These are phyloP conservation scores for Byasa hedistus DNA, from an alignment of 2,888 invertebrate genomes.

Conservation along the genomic window DNA sequence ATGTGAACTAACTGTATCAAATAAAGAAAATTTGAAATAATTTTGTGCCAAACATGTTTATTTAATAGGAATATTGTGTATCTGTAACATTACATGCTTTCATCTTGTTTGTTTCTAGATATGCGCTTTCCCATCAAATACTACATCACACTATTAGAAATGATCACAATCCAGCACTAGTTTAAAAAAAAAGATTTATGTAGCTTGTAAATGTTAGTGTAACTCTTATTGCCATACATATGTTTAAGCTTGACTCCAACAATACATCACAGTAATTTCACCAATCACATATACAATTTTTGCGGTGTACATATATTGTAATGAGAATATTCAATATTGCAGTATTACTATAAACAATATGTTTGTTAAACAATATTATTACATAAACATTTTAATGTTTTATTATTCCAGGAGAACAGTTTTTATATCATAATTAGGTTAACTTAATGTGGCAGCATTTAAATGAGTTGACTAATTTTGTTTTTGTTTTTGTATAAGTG, in stretches of 20 bases:
- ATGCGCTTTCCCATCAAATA: no score
- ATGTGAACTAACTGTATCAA: not conserved
- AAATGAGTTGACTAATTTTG: not conserved
- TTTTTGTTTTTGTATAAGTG: not conserved
- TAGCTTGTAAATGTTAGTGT: not conserved
- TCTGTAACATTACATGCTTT: not conserved
- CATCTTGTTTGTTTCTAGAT: no score
- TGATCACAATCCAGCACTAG: no score
- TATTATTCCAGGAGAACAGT: not conserved
- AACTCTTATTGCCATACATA: not conserved
- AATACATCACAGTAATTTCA: not conserved
- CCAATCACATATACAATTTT: not conserved
- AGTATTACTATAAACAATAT: not conserved
- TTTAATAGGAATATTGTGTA: not conserved
- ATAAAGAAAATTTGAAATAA: not conserved
- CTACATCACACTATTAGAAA: no score
- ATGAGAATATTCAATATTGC: not conserved
- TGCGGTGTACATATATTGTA: not conserved
- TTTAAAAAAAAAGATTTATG: not conserved
- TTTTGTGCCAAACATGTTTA: not conserved
- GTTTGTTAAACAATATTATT: not conserved
- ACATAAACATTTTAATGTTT: not conserved
- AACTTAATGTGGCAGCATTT: constrained; percentile 4
- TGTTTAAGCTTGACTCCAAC: not conserved
- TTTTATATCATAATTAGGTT: constrained; percentile 6